Evolutionary conservation across 2,888 invertebrate species (phyloP).

Genomic region (Tipula unca): DNA sequence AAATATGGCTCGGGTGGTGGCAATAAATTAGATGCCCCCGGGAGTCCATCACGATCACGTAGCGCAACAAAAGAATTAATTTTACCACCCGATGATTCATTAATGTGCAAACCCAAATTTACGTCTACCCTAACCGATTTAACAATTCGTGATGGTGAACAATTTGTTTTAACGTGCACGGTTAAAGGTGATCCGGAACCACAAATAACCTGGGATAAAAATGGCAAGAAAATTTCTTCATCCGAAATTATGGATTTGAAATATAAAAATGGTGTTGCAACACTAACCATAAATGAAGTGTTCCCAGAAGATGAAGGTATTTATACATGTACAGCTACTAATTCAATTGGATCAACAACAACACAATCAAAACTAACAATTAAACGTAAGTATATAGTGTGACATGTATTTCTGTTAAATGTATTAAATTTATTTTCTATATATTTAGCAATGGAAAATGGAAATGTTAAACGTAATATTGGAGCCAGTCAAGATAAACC

Average conservation of each 20-base stretch:
- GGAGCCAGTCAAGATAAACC: constrained; percentile 54
- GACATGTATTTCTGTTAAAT: neutral
- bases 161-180: constrained; percentile 69
- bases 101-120: constrained; percentile 82
- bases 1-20: constrained; percentile 1
- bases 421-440: neutral
- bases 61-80: constrained; percentile 85
- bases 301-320: constrained; percentile 93
- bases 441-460: constrained; percentile 55
- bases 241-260: constrained; percentile 83
- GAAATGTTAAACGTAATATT: constrained; percentile 36
- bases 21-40: constrained; percentile 60
- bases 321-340: constrained; percentile 84
- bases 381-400: constrained; percentile 72
- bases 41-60: constrained; percentile 77
- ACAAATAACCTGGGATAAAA: constrained; percentile 81
- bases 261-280: constrained; percentile 83
- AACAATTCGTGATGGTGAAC: constrained; percentile 79
- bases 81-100: constrained; percentile 73
- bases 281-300: constrained; percentile 80
- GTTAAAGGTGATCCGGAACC: constrained; percentile 92
- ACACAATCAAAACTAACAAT: constrained; percentile 78
- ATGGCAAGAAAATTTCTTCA: constrained; percentile 64
- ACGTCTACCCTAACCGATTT: constrained; percentile 66
- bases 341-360: constrained; percentile 78